Conservation (phyloP, 2,797 vertebrate genomes). For the Neosilurus hyrtlii region DNA sequence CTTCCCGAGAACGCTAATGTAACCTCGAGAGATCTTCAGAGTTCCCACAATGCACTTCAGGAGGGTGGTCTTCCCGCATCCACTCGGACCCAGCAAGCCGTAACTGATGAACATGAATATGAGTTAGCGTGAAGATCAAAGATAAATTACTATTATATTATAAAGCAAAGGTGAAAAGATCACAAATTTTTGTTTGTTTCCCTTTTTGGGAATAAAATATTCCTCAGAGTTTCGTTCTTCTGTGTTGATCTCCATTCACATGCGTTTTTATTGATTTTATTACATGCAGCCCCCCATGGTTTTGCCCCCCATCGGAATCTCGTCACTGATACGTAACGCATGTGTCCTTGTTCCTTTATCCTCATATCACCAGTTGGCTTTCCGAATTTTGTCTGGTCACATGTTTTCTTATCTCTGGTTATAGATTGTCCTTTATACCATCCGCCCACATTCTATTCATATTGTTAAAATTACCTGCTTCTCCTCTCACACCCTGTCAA, state of each 20-base stretch:
- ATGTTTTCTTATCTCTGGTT: no score
- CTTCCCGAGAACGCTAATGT: constrained; percentile 76
- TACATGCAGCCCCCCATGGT: background rate
- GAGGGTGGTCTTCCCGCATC: constrained; percentile 79
- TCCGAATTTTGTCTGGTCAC: background rate
- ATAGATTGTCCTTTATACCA: no score
- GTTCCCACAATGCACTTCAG: constrained; percentile 81
- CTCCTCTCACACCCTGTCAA: no score
- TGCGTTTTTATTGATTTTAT: background rate
- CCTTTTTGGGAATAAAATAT: background rate
- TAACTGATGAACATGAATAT: constrained; percentile 63
- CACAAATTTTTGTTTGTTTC: background rate
- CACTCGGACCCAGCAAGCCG: constrained; percentile 77
- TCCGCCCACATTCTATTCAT: no score
- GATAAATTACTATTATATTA: background rate
- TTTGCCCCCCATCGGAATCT: background rate
- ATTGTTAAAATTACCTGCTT: no score
- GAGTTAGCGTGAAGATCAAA: background rate
- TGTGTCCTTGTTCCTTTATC: background rate
- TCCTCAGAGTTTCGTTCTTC: background rate
- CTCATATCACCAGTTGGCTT: background rate
- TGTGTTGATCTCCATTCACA: background rate
- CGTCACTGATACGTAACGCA: background rate
- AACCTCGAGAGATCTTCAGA: constrained; percentile 74
- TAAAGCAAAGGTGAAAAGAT: background rate